phyloP scores from a whole-genome alignment of 2,797 vertebrate species.

The Etheostoma nigrum region DNA sequence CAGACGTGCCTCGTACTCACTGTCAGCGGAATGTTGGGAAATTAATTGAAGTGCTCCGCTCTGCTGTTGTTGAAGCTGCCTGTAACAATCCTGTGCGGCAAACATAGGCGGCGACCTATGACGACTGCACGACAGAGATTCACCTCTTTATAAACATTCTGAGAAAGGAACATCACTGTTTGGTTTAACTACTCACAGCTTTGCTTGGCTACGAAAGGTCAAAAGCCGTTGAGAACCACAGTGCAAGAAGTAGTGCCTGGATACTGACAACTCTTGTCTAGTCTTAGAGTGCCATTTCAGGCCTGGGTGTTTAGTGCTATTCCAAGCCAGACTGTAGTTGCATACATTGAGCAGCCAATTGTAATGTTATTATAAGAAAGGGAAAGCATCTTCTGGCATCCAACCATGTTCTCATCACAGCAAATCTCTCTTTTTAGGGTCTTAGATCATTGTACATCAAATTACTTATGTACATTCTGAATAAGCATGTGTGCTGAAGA shows the following conservation, averaged over 20 bases:
- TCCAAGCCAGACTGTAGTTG: background rate
- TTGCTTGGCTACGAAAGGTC: no score
- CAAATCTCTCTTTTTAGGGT: background rate
- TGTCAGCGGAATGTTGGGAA: no score
- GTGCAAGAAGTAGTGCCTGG: background rate
- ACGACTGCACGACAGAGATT: no score
- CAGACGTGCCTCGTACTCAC: no score
- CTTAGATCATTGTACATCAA: no score
- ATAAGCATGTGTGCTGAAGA: background rate
- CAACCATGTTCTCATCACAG: background rate
- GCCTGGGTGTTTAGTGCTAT: background rate
- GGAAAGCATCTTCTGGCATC: background rate
- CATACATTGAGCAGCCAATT: background rate
- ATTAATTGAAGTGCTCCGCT: no score
- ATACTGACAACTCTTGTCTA: background rate
- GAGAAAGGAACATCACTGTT: background rate
- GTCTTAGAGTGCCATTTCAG: background rate
- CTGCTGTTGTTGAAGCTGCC: no score
- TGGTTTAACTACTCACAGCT: background rate
- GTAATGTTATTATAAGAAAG: background rate
- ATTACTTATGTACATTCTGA: background rate
- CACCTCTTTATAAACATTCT: background rate
- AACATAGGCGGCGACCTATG: no score
- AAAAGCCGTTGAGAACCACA: background rate
- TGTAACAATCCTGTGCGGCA: no score